Evolutionary conservation across 2,113 vertebrate species (phyloP).

Genomic region (Neolamprologus hecqui): DNA sequence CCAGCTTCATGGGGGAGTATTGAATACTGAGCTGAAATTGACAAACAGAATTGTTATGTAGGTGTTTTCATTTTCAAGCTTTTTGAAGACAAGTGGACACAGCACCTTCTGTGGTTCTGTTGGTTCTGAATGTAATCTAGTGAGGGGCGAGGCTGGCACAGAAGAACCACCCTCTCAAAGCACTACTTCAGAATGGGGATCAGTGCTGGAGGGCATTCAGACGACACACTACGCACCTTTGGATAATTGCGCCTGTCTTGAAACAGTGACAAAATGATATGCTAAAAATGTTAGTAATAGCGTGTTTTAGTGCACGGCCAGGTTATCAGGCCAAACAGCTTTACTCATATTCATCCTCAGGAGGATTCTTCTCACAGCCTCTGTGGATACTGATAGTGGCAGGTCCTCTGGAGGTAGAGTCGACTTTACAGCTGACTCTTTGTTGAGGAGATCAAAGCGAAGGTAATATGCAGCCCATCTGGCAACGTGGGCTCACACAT

Average conservation of each 20-base stretch:
- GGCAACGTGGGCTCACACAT: background rate
- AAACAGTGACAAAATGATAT: background rate
- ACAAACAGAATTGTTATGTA: background rate
- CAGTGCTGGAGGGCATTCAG: background rate
- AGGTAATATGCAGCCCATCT: background rate
- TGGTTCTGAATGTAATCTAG: background rate
- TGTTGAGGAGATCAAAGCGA: background rate
- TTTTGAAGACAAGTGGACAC: background rate
- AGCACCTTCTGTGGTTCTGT: background rate
- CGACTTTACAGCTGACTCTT: background rate
- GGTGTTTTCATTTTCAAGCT: background rate
- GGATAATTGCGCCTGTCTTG: background rate
- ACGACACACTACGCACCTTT: background rate
- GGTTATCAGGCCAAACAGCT: background rate
- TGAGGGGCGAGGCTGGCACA: background rate
- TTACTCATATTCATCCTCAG: background rate
- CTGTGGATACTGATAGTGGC: background rate
- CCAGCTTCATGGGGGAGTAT: background rate
- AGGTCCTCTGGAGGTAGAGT: background rate
- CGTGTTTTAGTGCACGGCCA: background rate
- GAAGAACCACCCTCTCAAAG: background rate
- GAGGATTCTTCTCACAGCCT: background rate
- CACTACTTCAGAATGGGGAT: background rate
- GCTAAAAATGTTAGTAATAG: background rate
- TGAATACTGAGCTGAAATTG: background rate